Evolutionary conservation across 1,140 invertebrate genomes (phyloP).

Genomic region (Magallana gigas): DNA sequence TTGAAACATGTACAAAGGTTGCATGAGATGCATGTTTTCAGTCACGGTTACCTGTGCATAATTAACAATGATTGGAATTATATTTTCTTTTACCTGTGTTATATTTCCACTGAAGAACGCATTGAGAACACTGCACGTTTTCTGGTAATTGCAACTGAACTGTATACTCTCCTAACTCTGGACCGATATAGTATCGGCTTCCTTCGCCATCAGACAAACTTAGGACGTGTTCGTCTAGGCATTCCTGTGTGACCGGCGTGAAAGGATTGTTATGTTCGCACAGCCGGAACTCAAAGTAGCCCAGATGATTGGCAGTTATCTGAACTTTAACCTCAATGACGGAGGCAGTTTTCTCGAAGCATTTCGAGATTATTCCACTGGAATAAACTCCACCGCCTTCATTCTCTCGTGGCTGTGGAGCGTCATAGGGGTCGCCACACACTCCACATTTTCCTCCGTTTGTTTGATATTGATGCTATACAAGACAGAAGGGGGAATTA

Average conservation of each 20-base stretch:
- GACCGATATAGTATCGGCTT: constrained; percentile 44
- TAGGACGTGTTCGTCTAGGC: constrained; percentile 63
- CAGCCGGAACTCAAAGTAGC: constrained; percentile 70
- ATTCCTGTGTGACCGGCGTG: constrained; percentile 66
- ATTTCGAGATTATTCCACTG: constrained; percentile 54
- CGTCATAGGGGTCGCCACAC: constrained; percentile 92
- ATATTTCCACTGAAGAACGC: constrained; percentile 90
- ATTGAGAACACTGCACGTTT: constrained; percentile 91
- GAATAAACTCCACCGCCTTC: constrained; percentile 87
- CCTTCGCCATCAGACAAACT: constrained; percentile 34
- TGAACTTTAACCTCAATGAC: constrained; percentile 56
- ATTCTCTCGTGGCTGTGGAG: constrained; percentile 86
- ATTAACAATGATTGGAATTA: background rate
- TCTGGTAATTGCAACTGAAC: constrained; percentile 82
- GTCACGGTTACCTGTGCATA: too few species aligned
- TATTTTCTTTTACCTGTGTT: background rate
- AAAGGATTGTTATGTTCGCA: constrained; percentile 81
- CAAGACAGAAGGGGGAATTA: background rate
- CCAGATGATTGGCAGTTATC: constrained; percentile 70
- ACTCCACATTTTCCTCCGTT: constrained; percentile 91
- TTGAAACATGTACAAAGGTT: too few species aligned
- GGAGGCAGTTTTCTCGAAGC: constrained; percentile 71
- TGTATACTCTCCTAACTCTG: background rate
- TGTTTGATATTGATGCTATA: constrained; percentile 46
- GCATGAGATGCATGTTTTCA: too few species aligned